A percentile compares a stretch with the other conserved stretches of the same genome.
Conservation (phyloP, 1,140 invertebrate genomes). For the Heliconius hewitsoni region DNA sequence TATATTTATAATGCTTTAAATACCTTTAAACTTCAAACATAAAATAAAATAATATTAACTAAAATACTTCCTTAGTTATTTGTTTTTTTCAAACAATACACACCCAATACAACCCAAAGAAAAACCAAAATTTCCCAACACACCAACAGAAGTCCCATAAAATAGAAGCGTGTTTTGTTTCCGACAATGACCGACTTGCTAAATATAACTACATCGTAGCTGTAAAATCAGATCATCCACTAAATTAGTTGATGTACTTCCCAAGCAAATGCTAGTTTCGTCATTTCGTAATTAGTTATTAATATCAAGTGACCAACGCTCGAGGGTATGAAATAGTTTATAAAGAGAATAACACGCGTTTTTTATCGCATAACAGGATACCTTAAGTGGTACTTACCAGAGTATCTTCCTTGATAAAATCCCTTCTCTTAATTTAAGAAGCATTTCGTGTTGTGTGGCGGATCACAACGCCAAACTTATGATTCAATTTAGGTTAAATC, state of each 20-base stretch:
- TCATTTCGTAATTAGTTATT: slow-evolving; percentile 3
- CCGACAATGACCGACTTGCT: slow-evolving; percentile 38
- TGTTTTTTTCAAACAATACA: too few relatives aligned
- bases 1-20: too few relatives aligned
- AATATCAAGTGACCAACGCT: neutral
- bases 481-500: too few relatives aligned
- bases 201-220: slow-evolving; percentile 30
- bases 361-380: too few relatives aligned
- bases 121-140: neutral
- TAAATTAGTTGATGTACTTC: slow-evolving; percentile 35
- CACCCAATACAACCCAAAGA: neutral
- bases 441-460: too few relatives aligned
- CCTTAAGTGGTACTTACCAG: too few relatives aligned
- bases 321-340: neutral
- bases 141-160: neutral
- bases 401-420: too few relatives aligned
- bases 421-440: too few relatives aligned
- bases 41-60: neutral
- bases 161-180: slow-evolving; percentile 26
- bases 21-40: too few relatives aligned
- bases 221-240: slow-evolving; percentile 40
- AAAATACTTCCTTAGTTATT: neutral
- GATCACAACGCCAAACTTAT: too few relatives aligned
- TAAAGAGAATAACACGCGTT: neutral
- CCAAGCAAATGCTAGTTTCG: slow-evolving; percentile 4